These are phyloP conservation scores for Callitettix versicolor DNA, from an alignment of 1,140 invertebrate species.

Conservation along the genomic window DNA sequence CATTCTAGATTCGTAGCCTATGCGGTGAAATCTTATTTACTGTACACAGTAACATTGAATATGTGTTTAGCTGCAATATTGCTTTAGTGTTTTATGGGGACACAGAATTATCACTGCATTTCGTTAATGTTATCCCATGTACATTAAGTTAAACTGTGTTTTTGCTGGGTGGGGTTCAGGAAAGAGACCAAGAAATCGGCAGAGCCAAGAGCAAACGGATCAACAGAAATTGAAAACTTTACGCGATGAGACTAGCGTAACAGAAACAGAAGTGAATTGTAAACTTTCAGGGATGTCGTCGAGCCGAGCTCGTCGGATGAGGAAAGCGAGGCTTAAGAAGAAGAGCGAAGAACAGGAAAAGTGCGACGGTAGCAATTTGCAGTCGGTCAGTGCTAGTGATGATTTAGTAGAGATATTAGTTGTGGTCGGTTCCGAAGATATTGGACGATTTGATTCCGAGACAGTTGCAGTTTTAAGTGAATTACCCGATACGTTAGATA, in stretches of 20 bases:
- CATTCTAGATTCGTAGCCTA: too few relatives aligned
- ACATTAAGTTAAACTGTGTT: too few relatives aligned
- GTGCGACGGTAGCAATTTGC: background rate
- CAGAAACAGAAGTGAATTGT: background rate
- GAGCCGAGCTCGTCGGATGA: background rate
- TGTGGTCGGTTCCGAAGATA: too few relatives aligned
- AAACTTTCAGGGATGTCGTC: background rate
- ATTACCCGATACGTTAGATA: too few relatives aligned
- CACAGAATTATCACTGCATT: too few relatives aligned
- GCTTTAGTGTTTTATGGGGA: too few relatives aligned
- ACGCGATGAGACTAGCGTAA: background rate
- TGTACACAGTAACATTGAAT: too few relatives aligned
- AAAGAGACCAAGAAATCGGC: background rate
- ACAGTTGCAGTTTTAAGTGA: too few relatives aligned
- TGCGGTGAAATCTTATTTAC: too few relatives aligned
- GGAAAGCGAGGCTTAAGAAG: slow-evolving; percentile 2
- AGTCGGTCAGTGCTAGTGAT: background rate
- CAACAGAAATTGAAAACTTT: background rate
- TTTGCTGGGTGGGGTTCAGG: slow-evolving; percentile 1
- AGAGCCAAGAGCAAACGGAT: background rate
- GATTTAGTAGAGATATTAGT: background rate
- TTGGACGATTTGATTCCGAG: too few relatives aligned
- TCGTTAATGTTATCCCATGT: too few relatives aligned
- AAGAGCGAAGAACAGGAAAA: background rate
- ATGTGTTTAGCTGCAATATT: too few relatives aligned